Evolutionary conservation across 1,140 invertebrate genomes (phyloP), one percentile per base, ranked within the genome.

Genomic region (Pseudomyrmex gracilis): DNA sequence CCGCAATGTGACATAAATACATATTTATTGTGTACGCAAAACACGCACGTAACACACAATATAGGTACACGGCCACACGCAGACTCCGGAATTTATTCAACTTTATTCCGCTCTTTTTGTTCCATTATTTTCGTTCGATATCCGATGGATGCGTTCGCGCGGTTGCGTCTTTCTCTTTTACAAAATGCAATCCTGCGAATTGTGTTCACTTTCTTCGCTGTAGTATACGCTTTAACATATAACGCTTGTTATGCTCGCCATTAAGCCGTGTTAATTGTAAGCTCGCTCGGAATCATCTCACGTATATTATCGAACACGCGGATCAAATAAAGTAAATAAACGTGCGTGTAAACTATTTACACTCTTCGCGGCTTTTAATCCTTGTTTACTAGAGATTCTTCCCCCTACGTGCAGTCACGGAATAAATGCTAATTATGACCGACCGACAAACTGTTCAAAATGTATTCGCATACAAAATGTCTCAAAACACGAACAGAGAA

Each of bases 1-100:
- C 63, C 74, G 49, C 61, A 68, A 68, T 67, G 63, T 55, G 74
- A 77, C 53, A 53, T 34, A 34, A 63, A 87, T 86, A 78, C 77
- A 86, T 87, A 86, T 86, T 87, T 87, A 86, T 86, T 22, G 45
- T 9, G 53, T n/a, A 55, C 43, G 63, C 57, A 74, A 74, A 83
- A 57, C 57, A 57, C 82, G 68, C 84, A 34, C 22, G 55, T 17
- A 45, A 55, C 17, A n/a, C 20, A n/a, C 45, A 51, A 34, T 34
- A 34, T 7, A n/a, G n/a, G n/a, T n/a, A 34, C 34, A 34, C 34
- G 34, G 34, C 34, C 34, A 53, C 47, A 17, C 61, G 20, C 60
- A 43, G 74, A 68, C 7, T 82, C 70, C 22, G 49, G 67, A 49
- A 77, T 86, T 34, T 63, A 55, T 78, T 86, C 74, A 82, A 68